Evolutionary conservation across 2,113 vertebrate species (phyloP).

Genomic region (Xyrauchen texanus): DNA sequence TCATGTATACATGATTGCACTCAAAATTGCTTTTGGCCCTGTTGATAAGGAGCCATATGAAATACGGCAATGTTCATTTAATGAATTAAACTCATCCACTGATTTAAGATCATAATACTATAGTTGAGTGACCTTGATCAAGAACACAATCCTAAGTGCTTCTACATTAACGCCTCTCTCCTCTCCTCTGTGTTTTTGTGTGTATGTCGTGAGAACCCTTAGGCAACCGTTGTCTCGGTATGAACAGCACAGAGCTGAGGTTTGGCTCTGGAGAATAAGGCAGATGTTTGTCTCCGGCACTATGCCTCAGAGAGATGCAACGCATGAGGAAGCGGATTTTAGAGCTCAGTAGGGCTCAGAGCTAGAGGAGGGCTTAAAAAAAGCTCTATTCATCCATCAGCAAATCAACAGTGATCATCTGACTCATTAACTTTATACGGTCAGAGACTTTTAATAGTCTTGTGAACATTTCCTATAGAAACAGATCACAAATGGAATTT

Average conservation of each 20-base stretch:
- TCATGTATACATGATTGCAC: conserved; percentile 16
- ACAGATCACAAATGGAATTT: background rate
- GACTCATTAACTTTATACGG: conserved; percentile 29
- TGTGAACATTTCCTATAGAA: background rate
- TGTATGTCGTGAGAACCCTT: conserved; percentile 29
- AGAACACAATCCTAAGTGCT: conserved; percentile 36
- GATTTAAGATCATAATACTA: background rate
- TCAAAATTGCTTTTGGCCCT: conserved; percentile 4
- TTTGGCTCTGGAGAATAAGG: conserved; percentile 42
- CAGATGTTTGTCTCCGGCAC: conserved; percentile 42
- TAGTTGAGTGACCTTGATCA: conserved; percentile 32
- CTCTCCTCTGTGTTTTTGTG: conserved; percentile 10
- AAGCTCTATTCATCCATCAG: conserved; percentile 37
- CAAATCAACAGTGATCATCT: conserved; percentile 35
- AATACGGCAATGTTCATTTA: background rate
- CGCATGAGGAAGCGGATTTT: conserved; percentile 40
- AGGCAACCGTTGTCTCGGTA: conserved; percentile 23
- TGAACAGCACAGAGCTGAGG: conserved; percentile 40
- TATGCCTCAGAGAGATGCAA: conserved; percentile 36
- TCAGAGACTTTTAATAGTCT: background rate
- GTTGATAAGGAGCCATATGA: background rate
- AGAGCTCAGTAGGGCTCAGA: conserved; percentile 36
- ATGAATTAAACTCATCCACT: background rate
- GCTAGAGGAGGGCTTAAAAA: conserved; percentile 25
- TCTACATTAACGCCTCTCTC: conserved; percentile 26